A percentile compares a stretch with the other conserved stretches of the same genome.
These are phyloP conservation scores for Perizoma flavofasciatum DNA, from an alignment of 2,888 invertebrate genomes.

Conservation along the genomic window DNA sequence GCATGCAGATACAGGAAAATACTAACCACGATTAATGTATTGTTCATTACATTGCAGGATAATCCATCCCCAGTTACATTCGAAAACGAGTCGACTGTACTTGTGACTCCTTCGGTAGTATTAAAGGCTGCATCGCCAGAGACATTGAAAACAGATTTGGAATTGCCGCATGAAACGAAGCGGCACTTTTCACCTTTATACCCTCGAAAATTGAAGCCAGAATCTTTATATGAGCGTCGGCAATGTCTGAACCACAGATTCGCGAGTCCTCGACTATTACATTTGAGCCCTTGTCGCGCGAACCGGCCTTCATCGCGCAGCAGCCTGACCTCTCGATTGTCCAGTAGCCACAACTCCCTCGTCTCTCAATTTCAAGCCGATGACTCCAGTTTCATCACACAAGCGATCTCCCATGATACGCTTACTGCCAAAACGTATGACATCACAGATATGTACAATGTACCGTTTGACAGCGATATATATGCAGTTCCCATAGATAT, in stretches of 20 bases:
- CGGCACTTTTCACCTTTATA: constrained; percentile 69
- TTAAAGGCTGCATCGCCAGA: constrained; percentile 55
- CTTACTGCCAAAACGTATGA: constrained; percentile 87
- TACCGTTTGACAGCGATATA: constrained; percentile 94
- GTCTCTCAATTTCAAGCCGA: constrained; percentile 90
- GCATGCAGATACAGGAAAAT: constrained; percentile 13
- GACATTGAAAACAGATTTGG: constrained; percentile 50
- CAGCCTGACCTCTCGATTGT: constrained; percentile 90
- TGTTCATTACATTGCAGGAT: constrained; percentile 60
- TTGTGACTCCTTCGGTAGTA: constrained; percentile 57
- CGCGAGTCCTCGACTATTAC: constrained; percentile 79
- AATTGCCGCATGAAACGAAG: constrained; percentile 49
- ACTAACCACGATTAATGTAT: constrained; percentile 3
- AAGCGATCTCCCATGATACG: constrained; percentile 94
- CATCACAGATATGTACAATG: constrained; percentile 93
- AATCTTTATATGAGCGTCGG: constrained; percentile 68
- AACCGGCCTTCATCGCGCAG: constrained; percentile 89
- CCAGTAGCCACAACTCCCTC: constrained; percentile 93
- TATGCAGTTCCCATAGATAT: constrained; percentile 94
- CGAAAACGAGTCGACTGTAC: constrained; percentile 55
- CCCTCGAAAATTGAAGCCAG: constrained; percentile 67
- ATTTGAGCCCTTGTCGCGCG: constrained; percentile 85
- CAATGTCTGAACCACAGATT: constrained; percentile 74
- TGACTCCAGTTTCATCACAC: constrained; percentile 94
- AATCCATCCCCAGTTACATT: constrained; percentile 53